phyloP scores from a whole-genome alignment of 2,797 vertebrate genomes.

The Alexandromys oeconomus region DNA sequence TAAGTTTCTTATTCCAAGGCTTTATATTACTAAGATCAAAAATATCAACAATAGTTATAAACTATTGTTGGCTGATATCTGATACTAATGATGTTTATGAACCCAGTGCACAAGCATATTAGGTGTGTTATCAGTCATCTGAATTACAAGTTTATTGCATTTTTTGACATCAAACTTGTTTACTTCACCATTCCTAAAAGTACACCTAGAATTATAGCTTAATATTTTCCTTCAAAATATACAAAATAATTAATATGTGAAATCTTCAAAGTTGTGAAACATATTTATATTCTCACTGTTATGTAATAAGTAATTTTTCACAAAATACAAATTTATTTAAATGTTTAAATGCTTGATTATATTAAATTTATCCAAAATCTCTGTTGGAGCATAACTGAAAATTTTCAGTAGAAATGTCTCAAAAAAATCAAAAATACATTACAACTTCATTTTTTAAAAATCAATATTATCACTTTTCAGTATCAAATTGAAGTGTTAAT shows the following conservation, averaged over 20 bases:
- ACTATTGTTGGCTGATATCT: neutral
- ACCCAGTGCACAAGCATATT: neutral
- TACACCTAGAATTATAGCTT: neutral
- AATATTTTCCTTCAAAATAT: constrained; percentile 39
- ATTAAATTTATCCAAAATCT: constrained; percentile 2
- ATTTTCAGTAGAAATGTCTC: neutral
- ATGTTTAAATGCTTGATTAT: neutral
- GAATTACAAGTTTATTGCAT: neutral
- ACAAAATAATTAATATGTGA: neutral
- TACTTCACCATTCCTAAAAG: neutral
- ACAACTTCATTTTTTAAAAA: neutral
- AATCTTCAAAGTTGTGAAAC: neutral
- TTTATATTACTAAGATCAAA: constrained; percentile 29
- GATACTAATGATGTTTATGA: neutral
- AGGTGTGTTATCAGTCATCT: neutral
- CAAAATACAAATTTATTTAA: neutral
- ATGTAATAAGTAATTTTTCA: neutral
- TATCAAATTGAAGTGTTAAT: neutral
- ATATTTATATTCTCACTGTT: neutral
- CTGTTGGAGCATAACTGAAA: neutral
- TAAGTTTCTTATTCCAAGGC: neutral
- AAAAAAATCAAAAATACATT: neutral
- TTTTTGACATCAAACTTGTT: constrained; percentile 9
- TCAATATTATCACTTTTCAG: neutral
- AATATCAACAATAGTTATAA: neutral